Evolutionary conservation across 2,797 vertebrate species (phyloP).

Genomic region (Alcedo atthis): DNA sequence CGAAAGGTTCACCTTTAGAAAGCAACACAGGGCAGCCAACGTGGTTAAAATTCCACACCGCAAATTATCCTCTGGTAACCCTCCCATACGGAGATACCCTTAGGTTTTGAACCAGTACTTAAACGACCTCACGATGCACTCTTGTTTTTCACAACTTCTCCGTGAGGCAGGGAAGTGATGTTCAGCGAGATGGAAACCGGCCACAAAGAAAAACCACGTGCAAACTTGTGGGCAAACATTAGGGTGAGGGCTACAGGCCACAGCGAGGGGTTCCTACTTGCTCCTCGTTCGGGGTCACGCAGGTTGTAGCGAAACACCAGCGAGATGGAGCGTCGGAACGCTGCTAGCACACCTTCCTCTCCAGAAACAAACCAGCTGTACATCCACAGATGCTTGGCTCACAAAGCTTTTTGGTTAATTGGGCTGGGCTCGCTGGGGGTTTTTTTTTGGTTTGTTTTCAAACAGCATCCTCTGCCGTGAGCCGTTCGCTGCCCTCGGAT

Average conservation of each 20-base stretch:
- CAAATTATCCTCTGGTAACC: neutral
- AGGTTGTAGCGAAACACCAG: neutral
- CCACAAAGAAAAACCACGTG: neutral
- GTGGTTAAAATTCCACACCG: neutral
- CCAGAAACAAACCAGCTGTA: neutral
- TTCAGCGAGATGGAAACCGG: accelerated
- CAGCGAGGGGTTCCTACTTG: accelerated
- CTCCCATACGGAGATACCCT: accelerated
- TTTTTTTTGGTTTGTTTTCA: neutral
- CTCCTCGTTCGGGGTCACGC: neutral
- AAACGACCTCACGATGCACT: accelerated
- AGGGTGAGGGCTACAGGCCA: neutral
- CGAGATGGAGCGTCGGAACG: accelerated
- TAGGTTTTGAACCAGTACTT: accelerated
- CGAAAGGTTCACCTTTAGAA: neutral
- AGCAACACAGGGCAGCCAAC: accelerated
- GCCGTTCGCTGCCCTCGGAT: neutral
- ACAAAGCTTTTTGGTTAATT: neutral
- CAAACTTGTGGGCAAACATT: accelerated
- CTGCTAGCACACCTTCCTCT: neutral
- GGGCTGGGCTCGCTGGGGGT: too few relatives aligned
- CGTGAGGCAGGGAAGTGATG: neutral
- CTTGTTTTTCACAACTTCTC: neutral
- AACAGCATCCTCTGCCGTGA: neutral
- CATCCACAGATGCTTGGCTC: neutral